These are phyloP conservation scores for Siderastrea siderea DNA, from an alignment of 92 coral and sea anemone species.

Conservation along the genomic window DNA sequence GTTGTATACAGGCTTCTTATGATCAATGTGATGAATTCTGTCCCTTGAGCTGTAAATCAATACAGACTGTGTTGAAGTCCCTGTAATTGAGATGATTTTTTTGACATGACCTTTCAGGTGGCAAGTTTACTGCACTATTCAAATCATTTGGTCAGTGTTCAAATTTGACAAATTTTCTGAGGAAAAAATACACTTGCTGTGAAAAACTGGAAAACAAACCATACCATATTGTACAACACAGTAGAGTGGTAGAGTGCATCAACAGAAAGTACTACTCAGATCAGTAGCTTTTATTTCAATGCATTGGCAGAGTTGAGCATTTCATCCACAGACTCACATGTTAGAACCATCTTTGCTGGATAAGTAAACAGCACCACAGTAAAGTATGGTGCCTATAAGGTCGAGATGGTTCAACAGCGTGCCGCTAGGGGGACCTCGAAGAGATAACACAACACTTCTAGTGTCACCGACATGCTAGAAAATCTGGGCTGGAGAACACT, in stretches of 20 bases:
- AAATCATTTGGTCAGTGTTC: background rate
- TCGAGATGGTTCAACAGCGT: too few relatives aligned
- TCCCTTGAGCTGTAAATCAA: background rate
- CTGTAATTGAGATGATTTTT: background rate
- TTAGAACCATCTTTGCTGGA: background rate
- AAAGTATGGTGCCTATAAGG: background rate
- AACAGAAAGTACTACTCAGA: background rate
- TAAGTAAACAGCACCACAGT: background rate
- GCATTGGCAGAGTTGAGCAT: background rate
- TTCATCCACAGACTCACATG: background rate
- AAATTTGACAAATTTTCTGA: background rate
- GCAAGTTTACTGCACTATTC: background rate
- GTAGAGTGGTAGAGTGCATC: too few relatives aligned
- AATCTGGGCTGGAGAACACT: too few relatives aligned
- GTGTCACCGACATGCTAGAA: too few relatives aligned
- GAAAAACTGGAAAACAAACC: too few relatives aligned
- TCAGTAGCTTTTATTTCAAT: background rate
- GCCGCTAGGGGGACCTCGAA: too few relatives aligned
- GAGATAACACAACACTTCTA: too few relatives aligned
- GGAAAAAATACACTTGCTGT: too few relatives aligned
- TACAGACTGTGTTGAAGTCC: background rate
- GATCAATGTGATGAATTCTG: background rate
- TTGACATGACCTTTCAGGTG: conserved; percentile 5
- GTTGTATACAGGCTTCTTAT: background rate
- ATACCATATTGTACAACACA: too few relatives aligned